A percentile compares a stretch with the other conserved stretches of the same genome.
Conservation (phyloP, 2,888 invertebrate genomes). For the Patella ulyssiponensis region DNA sequence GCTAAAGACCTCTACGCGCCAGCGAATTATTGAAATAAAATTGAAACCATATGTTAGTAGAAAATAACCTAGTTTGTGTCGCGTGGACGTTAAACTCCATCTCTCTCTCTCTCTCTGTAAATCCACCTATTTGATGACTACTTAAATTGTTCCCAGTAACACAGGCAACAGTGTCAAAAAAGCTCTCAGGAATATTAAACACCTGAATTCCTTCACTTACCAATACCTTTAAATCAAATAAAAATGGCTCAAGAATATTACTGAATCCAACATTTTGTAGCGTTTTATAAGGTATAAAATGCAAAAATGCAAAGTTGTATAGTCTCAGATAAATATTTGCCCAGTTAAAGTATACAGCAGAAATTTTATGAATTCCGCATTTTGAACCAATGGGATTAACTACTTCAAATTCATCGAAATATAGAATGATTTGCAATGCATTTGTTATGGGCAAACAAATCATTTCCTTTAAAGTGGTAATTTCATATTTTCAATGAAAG, state of each 20-base stretch:
- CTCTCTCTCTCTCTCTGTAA: slow-evolving; percentile 12
- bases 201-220: slow-evolving; percentile 18
- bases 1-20: too few relatives aligned
- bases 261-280: slow-evolving; percentile 17
- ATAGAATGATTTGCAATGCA: slow-evolving; percentile 13
- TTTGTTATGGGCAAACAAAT: neutral
- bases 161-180: slow-evolving; percentile 10
- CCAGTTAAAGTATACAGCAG: slow-evolving; percentile 19
- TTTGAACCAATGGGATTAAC: slow-evolving; percentile 22
- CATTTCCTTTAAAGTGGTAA: too few relatives aligned
- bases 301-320: slow-evolving; percentile 7
- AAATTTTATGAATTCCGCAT: slow-evolving; percentile 18
- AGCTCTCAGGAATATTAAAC: neutral
- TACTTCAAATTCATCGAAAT: slow-evolving; percentile 28
- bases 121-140: slow-evolving; percentile 15
- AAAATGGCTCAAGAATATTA: slow-evolving; percentile 13
- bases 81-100: too few relatives aligned
- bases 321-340: slow-evolving; percentile 15
- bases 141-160: slow-evolving; percentile 21
- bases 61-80: too few relatives aligned
- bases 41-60: too few relatives aligned
- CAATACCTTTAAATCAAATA: slow-evolving; percentile 17
- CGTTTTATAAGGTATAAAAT: neutral
- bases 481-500: too few relatives aligned
- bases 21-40: too few relatives aligned